Percentiles rank a stretch among this genome's conserved stretches.
These are phyloP conservation scores for Onychomys leucogaster DNA, from an alignment of 2,797 vertebrate genomes.

Conservation along the genomic window DNA sequence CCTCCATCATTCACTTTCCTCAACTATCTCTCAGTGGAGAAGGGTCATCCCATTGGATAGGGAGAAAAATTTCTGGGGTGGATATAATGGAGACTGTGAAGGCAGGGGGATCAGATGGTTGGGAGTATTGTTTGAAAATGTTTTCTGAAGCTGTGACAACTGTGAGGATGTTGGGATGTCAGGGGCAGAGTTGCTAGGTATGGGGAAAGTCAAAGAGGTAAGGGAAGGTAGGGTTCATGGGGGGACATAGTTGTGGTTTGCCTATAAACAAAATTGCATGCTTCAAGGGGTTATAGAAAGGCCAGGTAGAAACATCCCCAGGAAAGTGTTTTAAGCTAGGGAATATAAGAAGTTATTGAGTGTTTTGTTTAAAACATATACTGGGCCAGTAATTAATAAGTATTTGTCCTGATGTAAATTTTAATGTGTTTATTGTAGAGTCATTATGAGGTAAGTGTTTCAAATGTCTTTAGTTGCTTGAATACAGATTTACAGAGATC, in stretches of 20 bases:
- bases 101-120: background rate
- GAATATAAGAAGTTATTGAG: background rate
- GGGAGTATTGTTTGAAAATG: background rate
- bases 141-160: background rate
- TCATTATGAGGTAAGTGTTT: slow-evolving; percentile 40
- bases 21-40: background rate
- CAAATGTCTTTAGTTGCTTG: background rate
- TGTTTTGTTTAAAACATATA: background rate
- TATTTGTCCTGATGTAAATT: background rate
- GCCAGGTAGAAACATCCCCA: background rate
- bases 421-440: background rate
- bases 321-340: background rate
- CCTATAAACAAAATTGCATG: background rate
- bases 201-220: background rate
- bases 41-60: background rate
- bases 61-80: background rate
- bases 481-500: slow-evolving; percentile 11
- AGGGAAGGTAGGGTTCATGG: background rate
- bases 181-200: background rate
- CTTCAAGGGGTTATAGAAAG: background rate
- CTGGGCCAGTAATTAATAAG: background rate
- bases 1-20: background rate
- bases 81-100: background rate
- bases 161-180: background rate
- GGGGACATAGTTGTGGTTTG: background rate